Evolutionary conservation across 2,888 invertebrate species (phyloP).

Genomic region (Xylocampa areola): DNA sequence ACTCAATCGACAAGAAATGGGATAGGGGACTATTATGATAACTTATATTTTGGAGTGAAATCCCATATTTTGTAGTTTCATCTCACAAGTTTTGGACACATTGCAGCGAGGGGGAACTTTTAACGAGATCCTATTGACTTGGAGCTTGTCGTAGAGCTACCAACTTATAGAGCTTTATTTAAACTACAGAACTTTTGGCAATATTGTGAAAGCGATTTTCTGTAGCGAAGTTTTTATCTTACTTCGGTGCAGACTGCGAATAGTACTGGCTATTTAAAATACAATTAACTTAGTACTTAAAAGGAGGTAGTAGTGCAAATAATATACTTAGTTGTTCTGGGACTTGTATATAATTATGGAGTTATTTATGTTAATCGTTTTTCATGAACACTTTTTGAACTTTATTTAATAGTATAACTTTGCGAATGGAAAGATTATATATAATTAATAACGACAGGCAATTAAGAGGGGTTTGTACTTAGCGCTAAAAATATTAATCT

Average conservation of each 20-base stretch:
- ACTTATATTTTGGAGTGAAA: neutral
- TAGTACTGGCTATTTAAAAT: slow-evolving; percentile 54
- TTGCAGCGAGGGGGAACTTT: slow-evolving; percentile 70
- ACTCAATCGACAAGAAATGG: neutral
- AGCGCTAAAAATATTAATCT: too few species aligned
- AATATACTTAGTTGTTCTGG: slow-evolving; percentile 7
- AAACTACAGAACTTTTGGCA: slow-evolving; percentile 71
- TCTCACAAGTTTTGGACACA: slow-evolving; percentile 65
- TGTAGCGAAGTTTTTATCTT: slow-evolving; percentile 58
- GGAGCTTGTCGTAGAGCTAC: slow-evolving; percentile 69
- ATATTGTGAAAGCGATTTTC: slow-evolving; percentile 66
- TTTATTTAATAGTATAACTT: too few species aligned
- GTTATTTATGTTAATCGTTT: neutral
- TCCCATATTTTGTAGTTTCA: slow-evolving; percentile 41
- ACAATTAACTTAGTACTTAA: slow-evolving; percentile 53
- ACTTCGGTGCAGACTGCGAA: slow-evolving; percentile 47
- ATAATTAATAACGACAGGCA: too few species aligned
- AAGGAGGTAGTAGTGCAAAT: slow-evolving; percentile 20
- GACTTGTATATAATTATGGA: slow-evolving; percentile 10
- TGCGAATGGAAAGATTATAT: too few species aligned
- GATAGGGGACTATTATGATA: neutral
- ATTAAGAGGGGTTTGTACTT: too few species aligned
- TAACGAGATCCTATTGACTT: slow-evolving; percentile 82
- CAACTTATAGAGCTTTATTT: slow-evolving; percentile 77
- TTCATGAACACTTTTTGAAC: neutral